These are phyloP conservation scores for Agapetus fuscipes DNA, from an alignment of 2,888 invertebrate genomes.

Conservation along the genomic window DNA sequence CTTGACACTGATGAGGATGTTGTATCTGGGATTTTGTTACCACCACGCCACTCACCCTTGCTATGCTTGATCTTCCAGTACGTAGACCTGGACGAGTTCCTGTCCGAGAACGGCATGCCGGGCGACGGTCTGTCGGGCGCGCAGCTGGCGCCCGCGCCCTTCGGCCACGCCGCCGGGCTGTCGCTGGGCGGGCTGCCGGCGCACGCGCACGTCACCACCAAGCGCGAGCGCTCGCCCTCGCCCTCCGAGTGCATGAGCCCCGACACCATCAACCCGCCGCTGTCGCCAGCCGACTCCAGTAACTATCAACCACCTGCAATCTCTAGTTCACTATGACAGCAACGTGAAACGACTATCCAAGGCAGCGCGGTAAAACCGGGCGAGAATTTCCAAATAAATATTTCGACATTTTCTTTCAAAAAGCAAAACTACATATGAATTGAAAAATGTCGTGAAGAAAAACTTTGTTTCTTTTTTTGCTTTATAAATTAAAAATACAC, in stretches of 20 bases:
- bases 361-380: no score
- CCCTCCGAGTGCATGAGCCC: constrained; percentile 85
- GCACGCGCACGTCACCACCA: constrained; percentile 65
- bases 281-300: constrained; percentile 87
- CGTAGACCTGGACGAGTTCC: constrained; percentile 94
- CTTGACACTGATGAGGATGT: no score
- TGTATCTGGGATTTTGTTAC: no score
- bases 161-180: constrained; percentile 48
- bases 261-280: constrained; percentile 79
- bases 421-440: no score
- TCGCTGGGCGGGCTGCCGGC: constrained; percentile 49
- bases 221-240: constrained; percentile 79
- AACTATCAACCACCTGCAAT: constrained; percentile 35
- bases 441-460: no score
- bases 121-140: constrained; percentile 60
- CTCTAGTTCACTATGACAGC: background rate
- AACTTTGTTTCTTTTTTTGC: no score
- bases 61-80: no score
- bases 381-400: no score
- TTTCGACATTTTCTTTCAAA: no score
- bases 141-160: constrained; percentile 53
- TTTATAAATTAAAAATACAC: no score
- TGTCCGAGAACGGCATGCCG: constrained; percentile 90
- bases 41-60: no score
- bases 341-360: no score